Percentiles rank a stretch among this genome's conserved stretches.
phyloP scores from a whole-genome alignment of 2,888 invertebrate species.

The Hermodice carunculata region DNA sequence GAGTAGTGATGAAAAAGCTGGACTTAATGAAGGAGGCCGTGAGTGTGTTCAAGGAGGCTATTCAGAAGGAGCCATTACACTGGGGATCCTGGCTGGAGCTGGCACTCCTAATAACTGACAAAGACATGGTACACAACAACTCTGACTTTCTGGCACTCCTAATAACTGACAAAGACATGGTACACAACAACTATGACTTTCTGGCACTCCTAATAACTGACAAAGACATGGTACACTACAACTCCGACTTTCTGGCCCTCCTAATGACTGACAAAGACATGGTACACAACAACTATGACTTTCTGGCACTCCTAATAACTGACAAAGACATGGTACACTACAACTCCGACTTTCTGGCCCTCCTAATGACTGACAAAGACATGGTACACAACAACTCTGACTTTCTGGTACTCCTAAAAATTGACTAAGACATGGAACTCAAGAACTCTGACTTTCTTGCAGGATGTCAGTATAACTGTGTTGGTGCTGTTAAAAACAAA shows the following conservation, averaged over 20 bases:
- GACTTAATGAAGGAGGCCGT: conserved; percentile 85
- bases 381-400: too few relatives aligned
- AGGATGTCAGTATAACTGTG: too few relatives aligned
- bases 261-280: conserved; percentile 86
- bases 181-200: conserved; percentile 2
- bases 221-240: conserved; percentile 74
- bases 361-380: too few relatives aligned
- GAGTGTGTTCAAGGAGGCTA: conserved; percentile 83
- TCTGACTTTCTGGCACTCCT: conserved; percentile 80
- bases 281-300: conserved; percentile 19
- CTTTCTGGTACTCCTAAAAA: too few relatives aligned
- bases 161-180: conserved; percentile 83
- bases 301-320: too few relatives aligned
- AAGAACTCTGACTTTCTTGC: too few relatives aligned
- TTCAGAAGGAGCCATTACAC: conserved; percentile 84
- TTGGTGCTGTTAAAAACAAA: too few relatives aligned
- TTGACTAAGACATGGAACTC: too few relatives aligned
- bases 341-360: too few relatives aligned
- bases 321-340: too few relatives aligned
- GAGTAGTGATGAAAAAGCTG: conserved; percentile 88
- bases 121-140: conserved; percentile 73
- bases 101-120: conserved; percentile 85
- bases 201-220: conserved; percentile 87
- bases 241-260: conserved; percentile 77
- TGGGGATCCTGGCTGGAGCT: conserved; percentile 98